Evolutionary conservation across 2,888 invertebrate species (phyloP), one percentile per base, ranked within the genome.

Genomic region (Lasioglossum lativentre): DNA sequence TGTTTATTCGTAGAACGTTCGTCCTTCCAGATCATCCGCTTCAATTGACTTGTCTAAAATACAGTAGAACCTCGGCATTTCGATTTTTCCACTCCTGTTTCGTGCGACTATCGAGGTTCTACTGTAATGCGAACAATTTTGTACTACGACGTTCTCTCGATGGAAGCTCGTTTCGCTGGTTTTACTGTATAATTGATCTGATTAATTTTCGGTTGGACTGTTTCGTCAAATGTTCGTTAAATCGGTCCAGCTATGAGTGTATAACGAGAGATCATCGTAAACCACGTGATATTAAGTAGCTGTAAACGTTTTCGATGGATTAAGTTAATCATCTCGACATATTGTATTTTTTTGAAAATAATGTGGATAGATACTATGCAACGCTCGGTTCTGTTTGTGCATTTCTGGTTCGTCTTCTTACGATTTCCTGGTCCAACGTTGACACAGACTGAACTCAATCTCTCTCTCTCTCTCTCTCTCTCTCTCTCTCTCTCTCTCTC

Each of bases 111-210:
- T 6, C 23, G 23, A 52, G 52, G 23, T 23, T 23, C 23, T 23
- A 23, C 52, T 23, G 82, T 34, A 88, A 87, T 90, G 84, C 80
- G 83, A 80, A 80, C 74, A 38, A 77, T 38, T 52, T 71, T 16
- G 75, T 56, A 63, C 68, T 34, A 74, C 23, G 52, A 52, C 12
- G 30, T 52, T 68, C 38, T 68, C 68, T 38, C 68, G 68, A 38
- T 38, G 12, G 68, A 4, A 12, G 38, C 38, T 40, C 38, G 38
- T 68, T 38, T 52, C 23, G 38, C 68, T 38, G 30, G 4, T 23
- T 12, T 38, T 16, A 59, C 5, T 14, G n/a, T n/a, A n/a, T 59
- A 59, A 23, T 52, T 8, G 0, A 10, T 2, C 10, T 23, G 10
- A 52, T 52, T 23, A 19, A 52, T 52, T 52, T 23, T 52, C 10